phyloP scores from a whole-genome alignment of 2,888 invertebrate species.

The Nyleta sp. region DNA sequence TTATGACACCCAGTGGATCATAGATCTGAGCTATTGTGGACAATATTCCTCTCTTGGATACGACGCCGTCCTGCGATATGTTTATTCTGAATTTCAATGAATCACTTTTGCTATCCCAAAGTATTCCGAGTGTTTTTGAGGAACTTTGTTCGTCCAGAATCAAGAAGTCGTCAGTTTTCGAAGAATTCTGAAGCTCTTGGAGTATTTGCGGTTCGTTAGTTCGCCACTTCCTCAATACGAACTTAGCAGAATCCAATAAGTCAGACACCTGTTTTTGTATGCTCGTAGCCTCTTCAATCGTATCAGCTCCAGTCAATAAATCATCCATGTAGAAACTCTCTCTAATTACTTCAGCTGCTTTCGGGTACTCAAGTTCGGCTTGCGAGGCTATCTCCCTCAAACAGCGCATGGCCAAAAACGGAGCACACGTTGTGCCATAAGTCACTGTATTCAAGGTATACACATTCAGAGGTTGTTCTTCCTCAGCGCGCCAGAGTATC shows the following conservation, averaged over 20 bases:
- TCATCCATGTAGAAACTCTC: neutral
- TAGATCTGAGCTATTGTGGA: conserved; percentile 57
- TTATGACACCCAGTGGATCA: conserved; percentile 54
- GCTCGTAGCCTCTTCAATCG: neutral
- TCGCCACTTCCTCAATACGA: too few relatives aligned
- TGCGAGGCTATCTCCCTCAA: neutral
- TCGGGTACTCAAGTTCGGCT: neutral
- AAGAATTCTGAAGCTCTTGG: too few relatives aligned
- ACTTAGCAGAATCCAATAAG: too few relatives aligned
- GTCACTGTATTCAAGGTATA: neutral
- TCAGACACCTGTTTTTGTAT: neutral
- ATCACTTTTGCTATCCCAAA: neutral
- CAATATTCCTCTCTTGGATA: conserved; percentile 41
- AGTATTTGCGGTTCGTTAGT: too few relatives aligned
- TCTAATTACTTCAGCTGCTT: neutral
- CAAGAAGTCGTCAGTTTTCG: too few relatives aligned
- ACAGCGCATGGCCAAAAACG: neutral
- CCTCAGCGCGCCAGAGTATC: neutral
- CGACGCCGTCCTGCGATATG: neutral
- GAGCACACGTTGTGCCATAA: neutral
- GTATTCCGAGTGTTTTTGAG: too few relatives aligned
- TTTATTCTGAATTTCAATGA: neutral
- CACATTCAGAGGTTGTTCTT: neutral
- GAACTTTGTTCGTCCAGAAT: too few relatives aligned
- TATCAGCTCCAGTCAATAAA: neutral